Conservation (phyloP, 2,888 invertebrate genomes). For the Subacronicta megacephala region DNA sequence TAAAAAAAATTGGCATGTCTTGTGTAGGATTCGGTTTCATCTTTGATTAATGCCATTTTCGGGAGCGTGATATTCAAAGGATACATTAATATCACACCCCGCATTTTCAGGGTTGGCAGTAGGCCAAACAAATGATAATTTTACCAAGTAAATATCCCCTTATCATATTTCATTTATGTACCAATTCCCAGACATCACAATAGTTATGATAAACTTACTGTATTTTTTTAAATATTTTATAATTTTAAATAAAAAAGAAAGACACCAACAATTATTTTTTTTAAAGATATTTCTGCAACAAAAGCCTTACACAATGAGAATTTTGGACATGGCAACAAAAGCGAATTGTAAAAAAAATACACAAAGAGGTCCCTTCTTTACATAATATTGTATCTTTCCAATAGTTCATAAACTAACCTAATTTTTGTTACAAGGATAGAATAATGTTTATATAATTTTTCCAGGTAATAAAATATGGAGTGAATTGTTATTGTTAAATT, state of each 20-base stretch:
- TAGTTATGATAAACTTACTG: conserved; percentile 1
- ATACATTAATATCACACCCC: conserved; percentile 14
- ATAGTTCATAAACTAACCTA: conserved; percentile 51
- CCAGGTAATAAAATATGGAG: too few species aligned
- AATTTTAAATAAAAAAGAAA: background rate
- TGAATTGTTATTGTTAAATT: too few species aligned
- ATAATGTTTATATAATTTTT: too few species aligned
- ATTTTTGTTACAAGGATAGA: conserved; percentile 8
- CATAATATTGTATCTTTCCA: conserved; percentile 59
- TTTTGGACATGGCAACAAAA: conserved; percentile 40
- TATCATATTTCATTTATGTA: conserved; percentile 29
- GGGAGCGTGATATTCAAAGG: conserved; percentile 11
- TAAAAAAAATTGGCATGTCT: conserved; percentile 4
- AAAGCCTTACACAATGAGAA: conserved; percentile 13
- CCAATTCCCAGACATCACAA: conserved; percentile 2
- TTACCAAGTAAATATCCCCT: conserved; percentile 10
- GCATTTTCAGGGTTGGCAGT: conserved; percentile 20
- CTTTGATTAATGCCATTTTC: conserved; percentile 13
- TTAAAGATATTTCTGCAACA: conserved; percentile 12
- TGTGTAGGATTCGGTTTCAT: conserved; percentile 2
- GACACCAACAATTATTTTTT: conserved; percentile 1
- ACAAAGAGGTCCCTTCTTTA: conserved; percentile 74
- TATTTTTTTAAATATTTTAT: background rate
- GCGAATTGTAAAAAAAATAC: conserved; percentile 55
- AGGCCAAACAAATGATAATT: conserved; percentile 33